These are phyloP conservation scores for Mercenaria mercenaria DNA, from an alignment of 1,140 invertebrate species.

Conservation along the genomic window DNA sequence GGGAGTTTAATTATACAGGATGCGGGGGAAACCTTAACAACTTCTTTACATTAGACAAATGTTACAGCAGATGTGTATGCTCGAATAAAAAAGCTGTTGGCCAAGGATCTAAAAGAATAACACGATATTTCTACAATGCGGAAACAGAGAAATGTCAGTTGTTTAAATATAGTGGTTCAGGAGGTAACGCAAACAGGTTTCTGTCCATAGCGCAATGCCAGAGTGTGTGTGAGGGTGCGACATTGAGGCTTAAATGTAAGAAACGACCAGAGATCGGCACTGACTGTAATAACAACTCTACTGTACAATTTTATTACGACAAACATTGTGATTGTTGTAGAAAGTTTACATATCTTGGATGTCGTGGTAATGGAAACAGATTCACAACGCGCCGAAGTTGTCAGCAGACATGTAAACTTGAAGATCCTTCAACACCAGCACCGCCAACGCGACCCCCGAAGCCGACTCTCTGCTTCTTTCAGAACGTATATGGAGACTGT, in stretches of 20 bases:
- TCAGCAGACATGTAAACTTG: not conserved
- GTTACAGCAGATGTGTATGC: not conserved
- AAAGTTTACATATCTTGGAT: not conserved
- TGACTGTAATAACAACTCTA: not conserved
- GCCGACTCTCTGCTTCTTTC: not conserved
- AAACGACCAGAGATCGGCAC: not conserved
- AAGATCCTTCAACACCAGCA: not conserved
- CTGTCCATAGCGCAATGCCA: not conserved
- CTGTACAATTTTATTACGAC: conserved; percentile 2
- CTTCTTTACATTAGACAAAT: not conserved
- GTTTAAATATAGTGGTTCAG: not conserved
- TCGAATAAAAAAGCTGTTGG: not conserved
- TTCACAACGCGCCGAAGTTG: not conserved
- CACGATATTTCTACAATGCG: not conserved
- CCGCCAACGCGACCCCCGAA: not conserved
- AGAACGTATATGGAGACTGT: too few species aligned
- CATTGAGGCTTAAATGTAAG: not conserved
- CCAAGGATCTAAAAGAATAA: not conserved
- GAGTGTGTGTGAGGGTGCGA: not conserved
- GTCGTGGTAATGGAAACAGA: conserved; percentile 13
- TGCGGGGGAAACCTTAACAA: conserved; percentile 15
- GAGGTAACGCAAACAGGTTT: not conserved
- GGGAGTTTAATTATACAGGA: not conserved
- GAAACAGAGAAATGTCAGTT: not conserved
- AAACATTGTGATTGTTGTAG: not conserved